Evolutionary conservation across 1,140 invertebrate genomes (phyloP).

Genomic region (Drosophila pectinifera): DNA sequence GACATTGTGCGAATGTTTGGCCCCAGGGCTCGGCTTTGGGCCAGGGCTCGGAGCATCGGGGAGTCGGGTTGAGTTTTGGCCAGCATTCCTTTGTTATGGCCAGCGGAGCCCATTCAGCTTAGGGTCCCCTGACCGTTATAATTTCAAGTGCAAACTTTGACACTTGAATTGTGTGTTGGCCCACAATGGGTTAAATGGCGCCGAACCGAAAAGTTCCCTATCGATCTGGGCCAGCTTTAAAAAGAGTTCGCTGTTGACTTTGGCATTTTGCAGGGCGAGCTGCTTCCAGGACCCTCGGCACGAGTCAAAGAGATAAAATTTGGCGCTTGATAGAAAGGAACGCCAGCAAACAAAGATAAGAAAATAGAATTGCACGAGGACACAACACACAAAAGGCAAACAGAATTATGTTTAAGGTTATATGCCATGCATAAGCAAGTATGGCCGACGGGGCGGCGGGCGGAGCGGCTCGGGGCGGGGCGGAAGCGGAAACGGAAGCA

Average conservation of each 20-base stretch:
- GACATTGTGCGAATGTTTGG: conserved; percentile 55
- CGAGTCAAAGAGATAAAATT: conserved; percentile 72
- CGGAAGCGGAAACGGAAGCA: conserved; percentile 79
- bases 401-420: conserved; percentile 83
- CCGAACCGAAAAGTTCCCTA: conserved; percentile 3
- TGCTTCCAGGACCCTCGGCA: conserved; percentile 26
- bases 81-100: conserved; percentile 55
- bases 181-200: conserved; percentile 38
- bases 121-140: conserved; percentile 37
- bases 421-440: conserved; percentile 83
- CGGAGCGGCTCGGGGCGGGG: conserved; percentile 40
- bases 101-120: conserved; percentile 9
- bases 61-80: conserved; percentile 18
- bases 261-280: neutral
- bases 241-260: conserved; percentile 12
- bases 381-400: conserved; percentile 71
- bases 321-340: conserved; percentile 43
- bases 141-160: conserved; percentile 55
- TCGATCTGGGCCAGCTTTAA: conserved; percentile 10
- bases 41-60: neutral
- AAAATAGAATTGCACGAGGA: conserved; percentile 71
- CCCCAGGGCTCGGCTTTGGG: conserved; percentile 11
- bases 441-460: conserved; percentile 56
- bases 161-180: conserved; percentile 44
- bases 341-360: conserved; percentile 46